phyloP scores from a whole-genome alignment of 2,113 vertebrate species.

The Lota lota region DNA sequence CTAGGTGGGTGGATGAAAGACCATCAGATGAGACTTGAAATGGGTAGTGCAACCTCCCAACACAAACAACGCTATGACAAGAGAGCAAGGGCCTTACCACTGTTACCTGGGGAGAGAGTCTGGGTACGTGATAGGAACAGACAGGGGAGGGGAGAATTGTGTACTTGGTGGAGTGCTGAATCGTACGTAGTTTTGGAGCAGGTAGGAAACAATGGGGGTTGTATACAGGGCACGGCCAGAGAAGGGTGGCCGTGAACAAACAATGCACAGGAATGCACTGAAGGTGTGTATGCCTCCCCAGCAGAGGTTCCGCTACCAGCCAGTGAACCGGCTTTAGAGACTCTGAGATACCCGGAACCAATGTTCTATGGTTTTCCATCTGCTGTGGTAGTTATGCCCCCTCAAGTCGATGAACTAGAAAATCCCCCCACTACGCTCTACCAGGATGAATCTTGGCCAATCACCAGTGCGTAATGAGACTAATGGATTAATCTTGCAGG shows the following conservation, averaged over 20 bases:
- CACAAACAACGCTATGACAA: constrained; percentile 5
- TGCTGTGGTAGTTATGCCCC: too few relatives aligned
- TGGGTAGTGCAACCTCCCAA: background rate
- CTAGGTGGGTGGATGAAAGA: background rate
- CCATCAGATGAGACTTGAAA: background rate
- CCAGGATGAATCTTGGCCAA: too few relatives aligned
- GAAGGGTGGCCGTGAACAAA: background rate
- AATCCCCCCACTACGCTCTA: too few relatives aligned
- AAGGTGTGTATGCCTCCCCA: constrained; percentile 6
- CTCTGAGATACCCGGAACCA: too few relatives aligned
- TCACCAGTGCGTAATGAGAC: too few relatives aligned
- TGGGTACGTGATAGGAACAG: constrained; percentile 14
- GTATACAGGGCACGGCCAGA: background rate
- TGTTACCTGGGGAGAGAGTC: constrained; percentile 7
- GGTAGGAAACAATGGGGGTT: constrained; percentile 3
- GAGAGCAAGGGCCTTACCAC: background rate
- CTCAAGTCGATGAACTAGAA: too few relatives aligned
- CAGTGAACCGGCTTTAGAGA: too few relatives aligned
- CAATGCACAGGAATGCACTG: constrained; percentile 1
- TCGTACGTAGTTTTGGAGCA: background rate
- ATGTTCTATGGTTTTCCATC: too few relatives aligned
- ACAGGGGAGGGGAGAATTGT: constrained; percentile 15
- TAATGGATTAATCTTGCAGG: too few relatives aligned
- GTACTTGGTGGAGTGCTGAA: constrained; percentile 5
- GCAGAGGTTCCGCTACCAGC: too few relatives aligned